Conservation (phyloP, 1,140 invertebrate species). For the Apis mellifera region DNA sequence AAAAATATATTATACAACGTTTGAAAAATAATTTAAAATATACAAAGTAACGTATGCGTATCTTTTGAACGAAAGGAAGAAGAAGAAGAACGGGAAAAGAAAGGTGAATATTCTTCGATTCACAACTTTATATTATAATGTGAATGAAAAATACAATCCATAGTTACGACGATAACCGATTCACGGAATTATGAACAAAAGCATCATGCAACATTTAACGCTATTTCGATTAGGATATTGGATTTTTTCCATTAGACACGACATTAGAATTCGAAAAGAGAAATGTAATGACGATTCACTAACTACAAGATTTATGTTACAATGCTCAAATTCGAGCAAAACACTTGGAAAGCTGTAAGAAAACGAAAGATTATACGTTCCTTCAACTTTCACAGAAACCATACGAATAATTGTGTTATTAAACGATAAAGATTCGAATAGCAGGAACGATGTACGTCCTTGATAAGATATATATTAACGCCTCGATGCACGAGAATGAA, state of each 20-base stretch:
- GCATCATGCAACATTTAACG: constrained; percentile 69
- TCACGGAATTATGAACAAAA: constrained; percentile 55
- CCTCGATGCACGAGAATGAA: neutral
- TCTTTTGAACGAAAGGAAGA: neutral
- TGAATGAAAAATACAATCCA: constrained; percentile 4
- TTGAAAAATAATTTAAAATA: neutral
- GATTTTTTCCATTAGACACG: neutral
- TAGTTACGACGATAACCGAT: constrained; percentile 16
- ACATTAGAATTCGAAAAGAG: neutral
- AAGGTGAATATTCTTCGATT: neutral
- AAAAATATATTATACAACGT: neutral
- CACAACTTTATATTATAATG: neutral
- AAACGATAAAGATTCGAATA: neutral
- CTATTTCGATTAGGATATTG: constrained; percentile 1
- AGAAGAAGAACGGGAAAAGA: neutral
- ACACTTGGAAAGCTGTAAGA: no score
- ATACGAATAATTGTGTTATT: no score
- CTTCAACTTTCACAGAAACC: neutral
- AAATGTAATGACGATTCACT: neutral
- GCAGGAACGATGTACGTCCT: neutral
- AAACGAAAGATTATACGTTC: neutral
- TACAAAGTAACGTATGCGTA: neutral
- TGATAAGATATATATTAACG: neutral
- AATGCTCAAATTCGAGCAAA: neutral
- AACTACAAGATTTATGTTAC: neutral